These are phyloP conservation scores for Lampris incognitus DNA, from an alignment of 2,113 vertebrate genomes.

Conservation along the genomic window DNA sequence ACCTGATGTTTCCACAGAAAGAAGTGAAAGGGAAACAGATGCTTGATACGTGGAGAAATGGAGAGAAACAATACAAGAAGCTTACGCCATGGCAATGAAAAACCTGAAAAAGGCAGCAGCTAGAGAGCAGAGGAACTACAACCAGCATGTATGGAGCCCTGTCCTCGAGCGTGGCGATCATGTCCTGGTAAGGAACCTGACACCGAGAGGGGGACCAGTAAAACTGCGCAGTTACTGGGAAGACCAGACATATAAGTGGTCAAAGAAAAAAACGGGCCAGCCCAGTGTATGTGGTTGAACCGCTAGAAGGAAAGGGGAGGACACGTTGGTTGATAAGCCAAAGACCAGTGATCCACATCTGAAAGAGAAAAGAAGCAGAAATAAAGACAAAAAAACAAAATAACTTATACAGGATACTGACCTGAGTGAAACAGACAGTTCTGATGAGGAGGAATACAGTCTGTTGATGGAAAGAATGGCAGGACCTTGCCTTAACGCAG, in stretches of 20 bases:
- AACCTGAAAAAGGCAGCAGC: constrained; percentile 33
- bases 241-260: constrained; percentile 8
- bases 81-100: constrained; percentile 20
- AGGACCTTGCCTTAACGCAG: no score
- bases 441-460: no score
- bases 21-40: background rate
- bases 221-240: constrained; percentile 37
- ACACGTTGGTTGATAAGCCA: no score
- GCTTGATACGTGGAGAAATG: constrained; percentile 34
- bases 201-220: constrained; percentile 23
- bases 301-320: background rate
- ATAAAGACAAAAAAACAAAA: no score
- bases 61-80: constrained; percentile 35
- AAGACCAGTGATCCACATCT: no score
- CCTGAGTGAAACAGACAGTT: no score
- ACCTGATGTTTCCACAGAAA: constrained; percentile 33
- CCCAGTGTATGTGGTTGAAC: no score
- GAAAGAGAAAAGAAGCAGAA: no score
- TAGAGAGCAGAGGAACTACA: constrained; percentile 39
- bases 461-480: no score
- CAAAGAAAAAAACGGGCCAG: constrained; percentile 4
- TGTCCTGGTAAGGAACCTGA: constrained; percentile 38
- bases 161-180: constrained; percentile 37
- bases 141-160: constrained; percentile 30
- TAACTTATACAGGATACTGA: no score